phyloP scores from a whole-genome alignment of 2,888 invertebrate species.

The Mellilla xanthometata region DNA sequence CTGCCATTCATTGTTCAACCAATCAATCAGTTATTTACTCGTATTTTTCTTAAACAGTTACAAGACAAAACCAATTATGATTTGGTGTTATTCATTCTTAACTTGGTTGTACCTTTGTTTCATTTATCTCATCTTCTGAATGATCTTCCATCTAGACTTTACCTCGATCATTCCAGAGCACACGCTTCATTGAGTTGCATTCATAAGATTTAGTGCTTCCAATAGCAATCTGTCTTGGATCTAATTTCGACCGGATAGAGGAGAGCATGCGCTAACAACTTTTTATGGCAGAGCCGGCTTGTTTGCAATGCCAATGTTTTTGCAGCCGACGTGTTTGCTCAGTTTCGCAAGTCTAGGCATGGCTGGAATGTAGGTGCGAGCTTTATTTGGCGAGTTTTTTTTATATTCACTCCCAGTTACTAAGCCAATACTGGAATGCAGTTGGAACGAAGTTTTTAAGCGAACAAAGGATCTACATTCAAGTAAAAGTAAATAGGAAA shows the following conservation, averaged over 20 bases:
- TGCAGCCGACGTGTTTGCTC: slow-evolving; percentile 38
- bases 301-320: not conserved
- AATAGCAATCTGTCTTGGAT: slow-evolving; percentile 47
- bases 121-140: no score
- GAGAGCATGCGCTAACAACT: slow-evolving; percentile 63
- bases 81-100: no score
- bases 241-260: slow-evolving; percentile 51
- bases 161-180: slow-evolving; percentile 17
- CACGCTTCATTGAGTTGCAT: slow-evolving; percentile 17
- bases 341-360: slow-evolving; percentile 46
- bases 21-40: no score
- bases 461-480: no score
- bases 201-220: slow-evolving; percentile 26
- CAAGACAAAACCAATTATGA: no score
- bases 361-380: slow-evolving; percentile 51
- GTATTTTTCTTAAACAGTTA: no score
- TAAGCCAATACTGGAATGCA: slow-evolving; percentile 4
- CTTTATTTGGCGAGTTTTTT: slow-evolving; percentile 47
- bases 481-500: no score
- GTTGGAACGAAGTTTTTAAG: no score
- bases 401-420: slow-evolving; percentile 21
- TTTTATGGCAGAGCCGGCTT: not conserved
- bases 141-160: not conserved
- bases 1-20: no score
- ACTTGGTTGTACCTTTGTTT: no score